phyloP scores from a whole-genome alignment of 2,888 invertebrate genomes.

The Odontomyia ornata region DNA sequence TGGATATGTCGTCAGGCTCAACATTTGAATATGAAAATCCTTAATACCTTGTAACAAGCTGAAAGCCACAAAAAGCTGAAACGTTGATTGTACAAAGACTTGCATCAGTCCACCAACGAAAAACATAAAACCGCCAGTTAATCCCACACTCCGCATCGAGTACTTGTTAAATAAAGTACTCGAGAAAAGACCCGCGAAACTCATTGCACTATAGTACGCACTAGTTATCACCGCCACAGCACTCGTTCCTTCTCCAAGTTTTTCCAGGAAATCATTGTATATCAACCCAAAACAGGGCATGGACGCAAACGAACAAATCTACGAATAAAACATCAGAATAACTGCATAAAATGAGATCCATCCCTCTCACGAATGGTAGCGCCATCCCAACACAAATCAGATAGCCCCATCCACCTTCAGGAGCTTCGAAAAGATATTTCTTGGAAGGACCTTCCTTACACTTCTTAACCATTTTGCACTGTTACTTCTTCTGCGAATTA shows the following conservation, averaged over 20 bases:
- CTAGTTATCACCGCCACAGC: conserved; percentile 76
- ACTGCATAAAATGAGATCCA: background rate
- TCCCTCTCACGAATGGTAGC: conserved; percentile 75
- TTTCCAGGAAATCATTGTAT: conserved; percentile 74
- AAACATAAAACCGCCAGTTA: conserved; percentile 72
- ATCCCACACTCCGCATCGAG: conserved; percentile 73
- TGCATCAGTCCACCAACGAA: conserved; percentile 71
- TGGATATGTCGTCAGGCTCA: background rate
- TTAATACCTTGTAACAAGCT: conserved; percentile 70
- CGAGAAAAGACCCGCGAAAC: conserved; percentile 69
- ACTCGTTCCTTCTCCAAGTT: conserved; percentile 73
- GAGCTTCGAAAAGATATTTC: conserved; percentile 62
- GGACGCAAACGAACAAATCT: conserved; percentile 76
- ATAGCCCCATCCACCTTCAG: conserved; percentile 86
- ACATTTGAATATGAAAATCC: too few relatives aligned
- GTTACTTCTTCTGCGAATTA: background rate
- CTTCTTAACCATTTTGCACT: background rate
- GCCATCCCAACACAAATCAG: conserved; percentile 77
- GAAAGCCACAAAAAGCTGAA: conserved; percentile 72
- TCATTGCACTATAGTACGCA: conserved; percentile 68
- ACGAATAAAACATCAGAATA: background rate
- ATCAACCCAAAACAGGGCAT: conserved; percentile 75
- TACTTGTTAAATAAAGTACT: conserved; percentile 73
- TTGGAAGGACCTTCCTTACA: background rate
- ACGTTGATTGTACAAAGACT: conserved; percentile 71